Base-by-base conservation (phyloP, 2,113 vertebrate species). In the Ardeotis arabs region DNA sequence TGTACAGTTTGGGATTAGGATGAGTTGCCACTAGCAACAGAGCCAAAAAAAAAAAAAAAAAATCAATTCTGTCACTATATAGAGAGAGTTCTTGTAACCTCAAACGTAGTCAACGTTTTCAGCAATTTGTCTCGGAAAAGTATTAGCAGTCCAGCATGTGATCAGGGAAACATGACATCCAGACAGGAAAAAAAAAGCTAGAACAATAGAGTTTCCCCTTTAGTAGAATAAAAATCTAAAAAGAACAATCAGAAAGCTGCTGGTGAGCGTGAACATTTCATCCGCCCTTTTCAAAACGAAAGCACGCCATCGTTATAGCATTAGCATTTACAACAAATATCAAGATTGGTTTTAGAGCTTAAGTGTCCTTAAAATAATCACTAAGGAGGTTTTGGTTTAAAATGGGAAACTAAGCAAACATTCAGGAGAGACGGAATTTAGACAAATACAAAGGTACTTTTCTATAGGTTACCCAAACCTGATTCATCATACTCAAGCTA, bases 1-100 rank as follows among this genome's bases (percentile, higher is more conserved):
- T 24, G 62, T 63, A 87, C 75, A 95, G 85, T 88, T 77, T 94
- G 79, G 93, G 94, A 96, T 96, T 94, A 95, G 75, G 90, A 94
- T 70, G 91, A 89, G 96, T 94, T 97, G 94, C 93, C 91, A 96
- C 70, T 94, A 91, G 97, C 95, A 97, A 97, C 95, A 90, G 56
- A 93, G 89, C 66, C 91, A 69, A 84, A 94, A 89, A 60, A 67
- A 60, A 68, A 53, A 58, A 79, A 60, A 68, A 53, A 58, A 79
- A 96, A 89, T 94, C 79, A 96, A 84, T 91, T 95, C 88, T 84
- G 76, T 31, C 90, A 47, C 84, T 92, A 77, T 14, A 76, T 41
- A 76, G 12, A 93, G 60, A 89, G 66, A 92, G 88, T 82, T 95
- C 73, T 59, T 68, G 49, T n/a, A 84, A 62, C 66, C 86, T 73